phyloP scores from a whole-genome alignment of 2,797 vertebrate species.

The Cygnus olor region DNA sequence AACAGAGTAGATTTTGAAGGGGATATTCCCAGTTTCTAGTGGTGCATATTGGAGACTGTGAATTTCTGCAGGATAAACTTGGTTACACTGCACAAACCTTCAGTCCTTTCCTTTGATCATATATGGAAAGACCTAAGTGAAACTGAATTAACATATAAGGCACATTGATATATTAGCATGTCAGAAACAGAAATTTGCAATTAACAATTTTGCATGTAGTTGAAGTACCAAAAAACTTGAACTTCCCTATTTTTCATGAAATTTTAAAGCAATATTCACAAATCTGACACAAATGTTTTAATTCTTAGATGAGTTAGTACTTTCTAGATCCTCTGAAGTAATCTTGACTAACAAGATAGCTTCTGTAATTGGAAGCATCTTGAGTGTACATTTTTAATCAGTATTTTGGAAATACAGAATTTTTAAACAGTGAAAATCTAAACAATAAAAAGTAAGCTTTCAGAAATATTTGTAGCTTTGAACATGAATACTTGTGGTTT shows the following conservation, averaged over 20 bases:
- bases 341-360: conserved; percentile 45
- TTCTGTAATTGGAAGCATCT: conserved; percentile 52
- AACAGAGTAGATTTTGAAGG: neutral
- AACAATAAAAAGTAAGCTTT: neutral
- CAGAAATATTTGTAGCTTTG: neutral
- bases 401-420: neutral
- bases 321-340: conserved; percentile 55
- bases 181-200: conserved; percentile 24
- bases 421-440: neutral
- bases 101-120: neutral
- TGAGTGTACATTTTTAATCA: neutral
- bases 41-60: neutral
- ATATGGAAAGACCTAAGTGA: neutral
- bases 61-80: neutral
- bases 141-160: neutral
- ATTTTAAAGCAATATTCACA: conserved; percentile 51
- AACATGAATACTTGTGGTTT: neutral
- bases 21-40: too few relatives aligned
- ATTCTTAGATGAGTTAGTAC: conserved; percentile 31
- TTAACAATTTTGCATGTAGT: conserved; percentile 23
- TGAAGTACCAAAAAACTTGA: neutral
- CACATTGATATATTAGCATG: neutral
- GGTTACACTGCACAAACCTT: neutral
- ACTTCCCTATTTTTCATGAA: conserved; percentile 30
- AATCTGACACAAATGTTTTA: conserved; percentile 52